Evolutionary conservation across 2,113 vertebrate species (phyloP).

Genomic region (Melanotaenia duboulayi): DNA sequence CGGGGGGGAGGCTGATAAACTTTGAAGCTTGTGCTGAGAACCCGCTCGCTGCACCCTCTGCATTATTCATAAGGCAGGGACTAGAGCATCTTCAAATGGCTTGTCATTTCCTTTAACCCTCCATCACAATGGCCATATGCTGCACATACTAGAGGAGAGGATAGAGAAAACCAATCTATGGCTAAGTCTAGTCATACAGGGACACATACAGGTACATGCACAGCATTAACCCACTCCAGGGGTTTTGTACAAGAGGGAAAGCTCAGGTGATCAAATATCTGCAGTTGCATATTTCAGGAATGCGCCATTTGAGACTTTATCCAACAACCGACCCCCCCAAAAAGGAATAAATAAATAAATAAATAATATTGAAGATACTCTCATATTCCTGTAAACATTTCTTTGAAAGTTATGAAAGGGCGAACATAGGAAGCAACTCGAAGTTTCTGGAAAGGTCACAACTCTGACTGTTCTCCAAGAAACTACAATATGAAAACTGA

Average conservation of each 20-base stretch:
- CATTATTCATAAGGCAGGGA: slow-evolving; percentile 88
- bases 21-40: slow-evolving; percentile 82
- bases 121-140: slow-evolving; percentile 86
- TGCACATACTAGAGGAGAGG: slow-evolving; percentile 52
- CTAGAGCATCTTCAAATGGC: slow-evolving; percentile 84
- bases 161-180: slow-evolving; percentile 46
- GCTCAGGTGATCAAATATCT: slow-evolving; percentile 39
- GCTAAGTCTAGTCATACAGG: slow-evolving; percentile 60
- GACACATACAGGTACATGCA: slow-evolving; percentile 55
- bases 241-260: slow-evolving; percentile 37
- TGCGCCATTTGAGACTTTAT: slow-evolving; percentile 39
- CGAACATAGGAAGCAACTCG: slow-evolving; percentile 37
- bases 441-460: slow-evolving; percentile 49
- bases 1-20: slow-evolving; percentile 83
- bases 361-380: neutral
- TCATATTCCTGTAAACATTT: slow-evolving; percentile 30
- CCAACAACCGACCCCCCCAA: slow-evolving; percentile 35
- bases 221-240: slow-evolving; percentile 53
- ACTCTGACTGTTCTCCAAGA: slow-evolving; percentile 34
- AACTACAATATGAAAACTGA: slow-evolving; percentile 11
- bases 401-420: slow-evolving; percentile 41
- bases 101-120: slow-evolving; percentile 89
- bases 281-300: slow-evolving; percentile 57
- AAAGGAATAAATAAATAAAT: too few relatives aligned
- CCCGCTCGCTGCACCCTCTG: slow-evolving; percentile 82